Evolutionary conservation across 2,797 vertebrate species (phyloP).

Genomic region (Megaceryle alcyon): DNA sequence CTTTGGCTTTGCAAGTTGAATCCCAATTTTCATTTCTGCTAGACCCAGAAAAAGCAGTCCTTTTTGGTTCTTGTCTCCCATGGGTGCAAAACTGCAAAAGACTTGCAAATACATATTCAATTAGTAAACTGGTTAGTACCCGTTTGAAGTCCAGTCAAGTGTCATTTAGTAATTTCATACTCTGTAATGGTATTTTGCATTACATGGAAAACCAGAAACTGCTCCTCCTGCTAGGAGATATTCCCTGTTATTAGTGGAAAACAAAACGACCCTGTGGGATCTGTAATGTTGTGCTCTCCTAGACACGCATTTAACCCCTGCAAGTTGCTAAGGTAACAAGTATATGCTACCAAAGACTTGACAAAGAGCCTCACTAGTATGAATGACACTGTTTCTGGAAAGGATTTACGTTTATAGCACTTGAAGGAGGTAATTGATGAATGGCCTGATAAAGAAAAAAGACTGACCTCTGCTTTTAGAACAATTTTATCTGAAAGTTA

Average conservation of each 20-base stretch:
- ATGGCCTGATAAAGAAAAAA: neutral
- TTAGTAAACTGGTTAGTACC: neutral
- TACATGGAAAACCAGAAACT: neutral
- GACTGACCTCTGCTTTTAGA: neutral
- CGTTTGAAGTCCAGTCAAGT: neutral
- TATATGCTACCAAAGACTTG: neutral
- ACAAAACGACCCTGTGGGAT: neutral
- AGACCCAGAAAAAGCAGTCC: neutral
- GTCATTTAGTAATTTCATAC: neutral
- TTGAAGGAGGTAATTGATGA: neutral
- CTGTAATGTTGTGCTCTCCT: neutral
- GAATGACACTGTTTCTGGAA: neutral
- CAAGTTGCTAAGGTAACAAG: constrained; percentile 5
- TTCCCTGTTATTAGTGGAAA: neutral
- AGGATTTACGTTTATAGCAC: neutral
- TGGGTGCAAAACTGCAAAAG: neutral
- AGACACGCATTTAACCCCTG: neutral
- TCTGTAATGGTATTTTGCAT: neutral
- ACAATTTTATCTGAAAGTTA: neutral
- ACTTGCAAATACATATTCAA: neutral
- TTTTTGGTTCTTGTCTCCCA: neutral
- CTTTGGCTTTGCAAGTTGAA: neutral
- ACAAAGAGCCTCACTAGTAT: neutral
- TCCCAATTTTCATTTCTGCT: neutral
- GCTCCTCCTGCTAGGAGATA: neutral